These are phyloP conservation scores for Dolichopus griseipennis DNA, from an alignment of 2,888 invertebrate species.

Conservation along the genomic window DNA sequence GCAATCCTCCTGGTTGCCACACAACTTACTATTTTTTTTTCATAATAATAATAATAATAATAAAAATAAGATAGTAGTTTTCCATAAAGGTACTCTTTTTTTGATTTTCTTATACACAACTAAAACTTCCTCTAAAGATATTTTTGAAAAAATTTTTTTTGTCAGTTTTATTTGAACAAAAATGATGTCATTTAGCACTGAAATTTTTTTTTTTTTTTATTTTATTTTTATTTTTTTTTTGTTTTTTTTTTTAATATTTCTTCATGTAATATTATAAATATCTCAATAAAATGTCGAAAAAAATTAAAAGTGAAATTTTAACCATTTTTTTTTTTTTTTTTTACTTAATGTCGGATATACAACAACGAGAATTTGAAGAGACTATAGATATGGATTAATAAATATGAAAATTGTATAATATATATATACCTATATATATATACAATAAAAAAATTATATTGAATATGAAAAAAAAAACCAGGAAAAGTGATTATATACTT, in stretches of 20 bases:
- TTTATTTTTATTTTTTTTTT: neutral
- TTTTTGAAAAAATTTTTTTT: conserved; percentile 6
- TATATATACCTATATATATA: no score
- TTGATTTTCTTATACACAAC: neutral
- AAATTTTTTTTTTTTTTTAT: no score
- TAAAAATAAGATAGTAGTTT: neutral
- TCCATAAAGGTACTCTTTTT: neutral
- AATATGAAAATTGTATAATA: no score
- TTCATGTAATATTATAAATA: conserved; percentile 3
- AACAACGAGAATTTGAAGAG: no score
- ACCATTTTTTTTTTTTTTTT: neutral
- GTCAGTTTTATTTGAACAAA: neutral
- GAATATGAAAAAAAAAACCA: neutral
- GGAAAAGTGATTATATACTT: neutral
- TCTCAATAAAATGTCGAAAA: conserved; percentile 6
- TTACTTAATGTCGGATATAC: neutral
- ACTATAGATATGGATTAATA: no score
- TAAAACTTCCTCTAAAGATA: conserved; percentile 1
- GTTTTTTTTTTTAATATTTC: neutral
- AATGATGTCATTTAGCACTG: neutral
- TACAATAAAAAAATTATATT: neutral
- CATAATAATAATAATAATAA: neutral
- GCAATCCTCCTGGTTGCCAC: conserved; percentile 1
- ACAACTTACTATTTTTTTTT: conserved; percentile 5
- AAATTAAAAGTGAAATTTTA: conserved; percentile 1